Percentiles rank a stretch among this genome's conserved stretches.
These are phyloP conservation scores for Microctonus hyperodae DNA, from an alignment of 2,888 invertebrate species.

Conservation along the genomic window DNA sequence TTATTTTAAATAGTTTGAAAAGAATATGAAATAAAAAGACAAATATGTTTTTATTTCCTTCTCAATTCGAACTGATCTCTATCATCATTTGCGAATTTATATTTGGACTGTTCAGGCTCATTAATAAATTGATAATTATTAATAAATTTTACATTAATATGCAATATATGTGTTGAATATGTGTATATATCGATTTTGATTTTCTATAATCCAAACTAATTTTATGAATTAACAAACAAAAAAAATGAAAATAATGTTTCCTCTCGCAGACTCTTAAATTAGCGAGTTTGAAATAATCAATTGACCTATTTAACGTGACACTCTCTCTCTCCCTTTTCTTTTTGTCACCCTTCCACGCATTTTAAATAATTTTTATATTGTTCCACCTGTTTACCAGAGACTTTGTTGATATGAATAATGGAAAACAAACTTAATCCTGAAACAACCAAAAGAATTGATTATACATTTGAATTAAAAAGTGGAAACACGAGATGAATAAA, in stretches of 20 bases:
- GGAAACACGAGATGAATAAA: not conserved
- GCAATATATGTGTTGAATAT: not conserved
- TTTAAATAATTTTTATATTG: not conserved
- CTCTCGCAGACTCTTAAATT: conserved; percentile 12
- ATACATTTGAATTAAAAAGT: conserved; percentile 13
- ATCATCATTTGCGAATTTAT: not conserved
- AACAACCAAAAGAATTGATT: not conserved
- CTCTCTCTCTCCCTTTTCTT: conserved; percentile 2
- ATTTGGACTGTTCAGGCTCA: not conserved
- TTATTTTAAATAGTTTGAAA: conserved; percentile 1
- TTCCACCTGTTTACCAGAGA: not conserved
- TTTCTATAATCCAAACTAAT: not conserved
- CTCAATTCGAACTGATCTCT: not conserved
- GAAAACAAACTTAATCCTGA: conserved; percentile 23
- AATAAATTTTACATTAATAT: not conserved
- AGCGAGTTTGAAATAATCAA: not conserved
- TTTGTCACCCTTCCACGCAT: conserved; percentile 3
- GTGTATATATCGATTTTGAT: not conserved
- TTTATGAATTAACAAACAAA: not conserved
- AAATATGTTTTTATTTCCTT: not conserved
- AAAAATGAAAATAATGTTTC: conserved; percentile 2
- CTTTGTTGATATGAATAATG: not conserved
- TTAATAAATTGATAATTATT: not conserved
- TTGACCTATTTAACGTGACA: not conserved
- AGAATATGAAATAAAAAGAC: not conserved